Base-by-base conservation (phyloP, 2,888 invertebrate genomes). In the Acrocyrtus sp. region DNA sequence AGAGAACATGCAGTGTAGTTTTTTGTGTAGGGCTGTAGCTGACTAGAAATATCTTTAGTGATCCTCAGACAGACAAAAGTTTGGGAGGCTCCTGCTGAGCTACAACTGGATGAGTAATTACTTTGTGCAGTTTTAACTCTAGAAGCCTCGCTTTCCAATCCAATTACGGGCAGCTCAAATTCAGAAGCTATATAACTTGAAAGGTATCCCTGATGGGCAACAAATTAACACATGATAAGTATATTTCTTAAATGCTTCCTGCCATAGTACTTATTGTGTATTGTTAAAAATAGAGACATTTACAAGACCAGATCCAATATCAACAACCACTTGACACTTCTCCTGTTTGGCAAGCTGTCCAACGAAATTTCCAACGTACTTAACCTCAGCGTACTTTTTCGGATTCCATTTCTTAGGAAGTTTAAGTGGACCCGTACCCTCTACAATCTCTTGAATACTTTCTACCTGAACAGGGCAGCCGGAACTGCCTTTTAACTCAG, bases 1-100 rank as follows among this genome's bases (percentile, higher is more conserved):
- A 90, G 82, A 66, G 87, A 87, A 62, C 85, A 51, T 3, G 34
- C 39, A 2, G 21, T 24, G 8, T 27, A 53, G 0, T 27, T 26
- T 0, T 17, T 21, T 2, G 70, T 47, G 15, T 29, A 53, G 3
- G 73, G 56, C 0, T 57, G 21, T 10, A 72, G 29, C 56, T 77
- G 67, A 2, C 54, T 27, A 1, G 66, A 51, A 34, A 69, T 75
- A 17, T 76, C 54, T 50, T 69, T 53, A 15, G 56, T 68, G 21
- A 76, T 66, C 24, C 48, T 45, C 2, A 69, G 48, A 29, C 69
- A 69, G 4, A 58, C 50, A 39, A 48, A 70, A 19, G 43, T 72
- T 19, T 65, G 58, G 2, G 26, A n/a, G n/a, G 39, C 17, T 0
- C 26, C 19, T n/a, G 53, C 22, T 0, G 24, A 1, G 2, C 27